A percentile compares a stretch with the other conserved stretches of the same genome.
These are phyloP conservation scores for Salminus brasiliensis DNA, from an alignment of 2,113 vertebrate species.

Conservation along the genomic window DNA sequence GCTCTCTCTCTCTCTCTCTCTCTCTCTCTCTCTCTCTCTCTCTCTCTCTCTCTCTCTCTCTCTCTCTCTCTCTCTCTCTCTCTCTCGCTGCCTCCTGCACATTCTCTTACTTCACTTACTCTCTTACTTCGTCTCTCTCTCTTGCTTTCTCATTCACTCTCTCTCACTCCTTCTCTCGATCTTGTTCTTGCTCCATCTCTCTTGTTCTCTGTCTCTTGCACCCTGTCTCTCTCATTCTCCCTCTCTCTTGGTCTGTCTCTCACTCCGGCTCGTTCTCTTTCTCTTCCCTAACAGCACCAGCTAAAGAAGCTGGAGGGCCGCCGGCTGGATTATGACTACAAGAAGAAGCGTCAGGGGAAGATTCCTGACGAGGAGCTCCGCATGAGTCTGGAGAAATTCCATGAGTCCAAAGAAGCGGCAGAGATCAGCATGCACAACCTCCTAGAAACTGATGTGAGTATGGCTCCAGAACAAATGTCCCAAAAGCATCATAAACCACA, in stretches of 20 bases:
- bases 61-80: no score
- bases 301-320: slow-evolving; percentile 95
- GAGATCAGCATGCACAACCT: slow-evolving; percentile 94
- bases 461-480: no score
- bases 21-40: neutral
- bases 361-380: slow-evolving; percentile 91
- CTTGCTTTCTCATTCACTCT: no score
- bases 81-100: no score
- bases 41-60: slow-evolving; percentile 45
- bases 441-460: slow-evolving; percentile 92
- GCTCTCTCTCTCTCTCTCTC: neutral
- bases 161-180: neutral
- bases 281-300: slow-evolving; percentile 92
- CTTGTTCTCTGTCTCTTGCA: no score
- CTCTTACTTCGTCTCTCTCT: no score
- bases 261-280: no score
- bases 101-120: neutral
- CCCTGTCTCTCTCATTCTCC: no score
- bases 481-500: no score
- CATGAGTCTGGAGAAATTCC: slow-evolving; percentile 91
- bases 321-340: slow-evolving; percentile 95
- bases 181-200: no score
- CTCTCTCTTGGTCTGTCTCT: neutral
- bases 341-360: slow-evolving; percentile 97
- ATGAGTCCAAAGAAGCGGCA: slow-evolving; percentile 91